phyloP scores from a whole-genome alignment of 2,797 vertebrate genomes.

The Carcharodon carcharias region DNA sequence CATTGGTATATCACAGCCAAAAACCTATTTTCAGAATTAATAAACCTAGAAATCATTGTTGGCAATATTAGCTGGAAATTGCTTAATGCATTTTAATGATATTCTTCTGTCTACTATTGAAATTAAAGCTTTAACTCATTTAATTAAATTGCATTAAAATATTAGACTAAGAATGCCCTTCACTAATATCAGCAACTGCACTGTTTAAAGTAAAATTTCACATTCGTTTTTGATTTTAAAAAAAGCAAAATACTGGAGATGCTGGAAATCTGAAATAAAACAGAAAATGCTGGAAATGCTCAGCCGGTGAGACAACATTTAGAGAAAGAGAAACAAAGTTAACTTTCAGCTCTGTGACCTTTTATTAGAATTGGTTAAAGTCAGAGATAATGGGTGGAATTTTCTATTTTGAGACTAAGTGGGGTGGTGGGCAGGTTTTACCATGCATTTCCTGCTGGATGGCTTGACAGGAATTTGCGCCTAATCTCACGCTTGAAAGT shows the following conservation, averaged over 20 bases:
- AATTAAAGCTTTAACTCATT: background rate
- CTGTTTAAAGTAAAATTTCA: background rate
- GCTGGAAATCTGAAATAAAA: background rate
- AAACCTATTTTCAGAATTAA: background rate
- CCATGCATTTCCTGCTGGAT: too few species aligned
- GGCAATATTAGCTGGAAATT: background rate
- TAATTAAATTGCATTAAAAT: background rate
- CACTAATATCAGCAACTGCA: background rate
- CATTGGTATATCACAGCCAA: background rate
- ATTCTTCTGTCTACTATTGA: background rate
- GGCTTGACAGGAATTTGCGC: too few species aligned
- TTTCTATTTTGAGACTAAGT: too few species aligned
- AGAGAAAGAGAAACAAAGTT: background rate
- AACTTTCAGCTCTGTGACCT: background rate
- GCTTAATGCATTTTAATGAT: background rate
- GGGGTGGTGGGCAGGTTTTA: too few species aligned
- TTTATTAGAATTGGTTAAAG: background rate
- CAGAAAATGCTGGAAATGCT: background rate
- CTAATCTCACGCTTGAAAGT: too few species aligned
- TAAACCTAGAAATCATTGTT: background rate
- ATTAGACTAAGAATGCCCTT: background rate
- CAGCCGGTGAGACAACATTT: background rate
- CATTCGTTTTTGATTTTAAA: background rate
- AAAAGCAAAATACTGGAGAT: background rate
- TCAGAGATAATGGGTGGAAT: too few species aligned